These are phyloP conservation scores for Oligia latruncula DNA, from an alignment of 2,888 invertebrate species.

Conservation along the genomic window DNA sequence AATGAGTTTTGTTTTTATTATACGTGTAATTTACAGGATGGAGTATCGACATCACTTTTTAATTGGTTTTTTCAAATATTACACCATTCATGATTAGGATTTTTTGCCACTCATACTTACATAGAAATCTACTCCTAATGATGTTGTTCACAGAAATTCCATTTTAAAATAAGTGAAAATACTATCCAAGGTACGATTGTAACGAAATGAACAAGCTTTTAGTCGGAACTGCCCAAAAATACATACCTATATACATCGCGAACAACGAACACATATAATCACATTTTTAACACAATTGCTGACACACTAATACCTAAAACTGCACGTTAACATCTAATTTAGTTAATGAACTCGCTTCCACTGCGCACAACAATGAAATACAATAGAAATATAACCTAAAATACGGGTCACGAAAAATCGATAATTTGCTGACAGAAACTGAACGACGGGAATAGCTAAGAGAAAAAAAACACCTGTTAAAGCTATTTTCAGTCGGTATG, in stretches of 20 bases:
- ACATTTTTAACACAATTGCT: slow-evolving; percentile 80
- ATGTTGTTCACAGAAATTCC: slow-evolving; percentile 24
- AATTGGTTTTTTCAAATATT: background rate
- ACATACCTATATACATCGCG: slow-evolving; percentile 76
- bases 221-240: slow-evolving; percentile 42
- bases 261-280: slow-evolving; percentile 62
- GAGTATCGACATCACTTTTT: background rate
- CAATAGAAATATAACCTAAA: slow-evolving; percentile 87
- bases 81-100: background rate
- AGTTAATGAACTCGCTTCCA: slow-evolving; percentile 79
- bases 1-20: background rate
- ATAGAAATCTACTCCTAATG: background rate
- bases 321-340: slow-evolving; percentile 77
- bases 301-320: slow-evolving; percentile 78
- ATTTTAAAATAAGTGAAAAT: slow-evolving; percentile 26
- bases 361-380: slow-evolving; percentile 80
- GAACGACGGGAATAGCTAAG: slow-evolving; percentile 79
- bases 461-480: slow-evolving; percentile 83
- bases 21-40: background rate
- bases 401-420: slow-evolving; percentile 86
- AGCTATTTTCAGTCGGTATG: slow-evolving; percentile 84
- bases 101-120: slow-evolving; percentile 19
- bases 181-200: slow-evolving; percentile 16
- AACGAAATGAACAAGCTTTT: slow-evolving; percentile 39
- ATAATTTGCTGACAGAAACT: slow-evolving; percentile 78